A percentile compares a stretch with the other conserved stretches of the same genome.
Conservation (phyloP, 2,113 vertebrate genomes). For the Salminus brasiliensis region DNA sequence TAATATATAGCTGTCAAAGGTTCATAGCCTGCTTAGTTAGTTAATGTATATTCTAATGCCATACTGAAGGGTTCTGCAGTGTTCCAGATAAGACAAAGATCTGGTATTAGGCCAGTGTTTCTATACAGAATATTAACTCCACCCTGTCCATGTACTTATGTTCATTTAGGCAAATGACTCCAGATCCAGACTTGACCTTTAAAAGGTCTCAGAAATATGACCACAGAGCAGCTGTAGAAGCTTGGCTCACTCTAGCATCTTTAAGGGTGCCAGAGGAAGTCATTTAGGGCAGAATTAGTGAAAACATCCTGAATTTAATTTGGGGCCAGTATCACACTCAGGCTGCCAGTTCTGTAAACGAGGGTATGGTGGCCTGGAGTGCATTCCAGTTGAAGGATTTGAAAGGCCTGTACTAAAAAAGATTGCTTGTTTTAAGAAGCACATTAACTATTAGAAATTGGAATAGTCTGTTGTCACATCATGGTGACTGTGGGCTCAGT, state of each 20-base stretch:
- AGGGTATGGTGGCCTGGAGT: neutral
- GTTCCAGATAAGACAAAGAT: conserved; percentile 50
- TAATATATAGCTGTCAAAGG: conserved; percentile 57
- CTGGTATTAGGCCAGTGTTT: neutral
- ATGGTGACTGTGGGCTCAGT: conserved; percentile 18
- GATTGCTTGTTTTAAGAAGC: conserved; percentile 7
- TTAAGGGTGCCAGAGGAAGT: conserved; percentile 56
- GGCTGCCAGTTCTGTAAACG: conserved; percentile 5
- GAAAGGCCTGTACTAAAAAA: conserved; percentile 17
- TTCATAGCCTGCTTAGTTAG: conserved; percentile 37
- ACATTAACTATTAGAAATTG: conserved; percentile 11
- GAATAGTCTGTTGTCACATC: conserved; percentile 20
- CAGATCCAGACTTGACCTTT: conserved; percentile 43
- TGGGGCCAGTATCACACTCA: conserved; percentile 44
- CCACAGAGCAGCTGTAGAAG: conserved; percentile 54
- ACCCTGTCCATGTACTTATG: conserved; percentile 1
- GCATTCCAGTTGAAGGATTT: conserved; percentile 15
- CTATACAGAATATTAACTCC: conserved; percentile 12
- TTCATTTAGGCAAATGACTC: conserved; percentile 19
- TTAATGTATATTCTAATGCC: conserved; percentile 28
- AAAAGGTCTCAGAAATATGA: conserved; percentile 59
- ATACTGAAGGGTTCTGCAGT: conserved; percentile 54
- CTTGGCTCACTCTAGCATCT: conserved; percentile 50
- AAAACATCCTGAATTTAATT: conserved; percentile 60
- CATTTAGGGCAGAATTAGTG: conserved; percentile 61